Evolutionary conservation across 2,888 invertebrate genomes (phyloP).

Genomic region (Lepidochrysops patricia): DNA sequence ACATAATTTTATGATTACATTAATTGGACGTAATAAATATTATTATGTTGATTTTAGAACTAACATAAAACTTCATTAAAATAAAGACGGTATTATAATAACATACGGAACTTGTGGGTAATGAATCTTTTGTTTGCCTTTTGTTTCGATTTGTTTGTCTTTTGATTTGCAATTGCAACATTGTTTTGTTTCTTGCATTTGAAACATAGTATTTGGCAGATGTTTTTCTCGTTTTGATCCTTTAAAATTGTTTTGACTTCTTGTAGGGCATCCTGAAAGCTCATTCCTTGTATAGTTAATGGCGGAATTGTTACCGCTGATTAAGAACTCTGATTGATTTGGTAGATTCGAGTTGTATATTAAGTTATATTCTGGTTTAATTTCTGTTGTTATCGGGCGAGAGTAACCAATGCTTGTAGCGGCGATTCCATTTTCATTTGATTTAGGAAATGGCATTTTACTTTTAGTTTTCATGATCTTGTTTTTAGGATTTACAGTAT

Average conservation of each 20-base stretch:
- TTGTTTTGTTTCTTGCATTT: neutral
- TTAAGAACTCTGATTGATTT: neutral
- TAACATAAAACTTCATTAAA: neutral
- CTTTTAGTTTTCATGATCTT: neutral
- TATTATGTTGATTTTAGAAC: too few relatives aligned
- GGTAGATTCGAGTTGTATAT: neutral
- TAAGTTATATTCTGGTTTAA: neutral
- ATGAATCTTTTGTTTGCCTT: neutral
- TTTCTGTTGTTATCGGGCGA: neutral
- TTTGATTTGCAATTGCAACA: neutral
- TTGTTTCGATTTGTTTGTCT: neutral
- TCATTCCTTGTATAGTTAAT: neutral
- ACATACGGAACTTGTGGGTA: slow-evolving; percentile 1
- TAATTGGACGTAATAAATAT: too few relatives aligned
- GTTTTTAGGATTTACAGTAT: neutral
- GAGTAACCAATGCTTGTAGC: neutral
- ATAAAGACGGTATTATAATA: neutral
- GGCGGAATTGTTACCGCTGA: neutral
- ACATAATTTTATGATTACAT: too few relatives aligned
- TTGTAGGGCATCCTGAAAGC: neutral
- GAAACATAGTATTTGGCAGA: neutral
- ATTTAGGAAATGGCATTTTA: neutral
- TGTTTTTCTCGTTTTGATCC: neutral
- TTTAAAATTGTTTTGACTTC: neutral
- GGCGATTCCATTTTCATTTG: neutral